These are phyloP conservation scores for Sebastes jordani DNA, from an alignment of 2,797 vertebrate species.

Conservation along the genomic window DNA sequence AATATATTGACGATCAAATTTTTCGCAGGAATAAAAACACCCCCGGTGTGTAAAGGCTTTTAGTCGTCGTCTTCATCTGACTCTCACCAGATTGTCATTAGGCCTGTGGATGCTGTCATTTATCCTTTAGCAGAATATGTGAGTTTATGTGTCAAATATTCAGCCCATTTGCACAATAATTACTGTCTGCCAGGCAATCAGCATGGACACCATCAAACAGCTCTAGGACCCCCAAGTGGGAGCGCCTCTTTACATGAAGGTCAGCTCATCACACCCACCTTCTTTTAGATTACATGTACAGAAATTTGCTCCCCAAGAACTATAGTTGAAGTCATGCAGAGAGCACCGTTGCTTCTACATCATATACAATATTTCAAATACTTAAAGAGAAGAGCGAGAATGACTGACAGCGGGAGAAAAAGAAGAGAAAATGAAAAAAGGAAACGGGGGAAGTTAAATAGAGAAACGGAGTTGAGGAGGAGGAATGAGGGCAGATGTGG, in stretches of 20 bases:
- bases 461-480: conserved; percentile 28
- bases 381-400: neutral
- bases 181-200: conserved; percentile 85
- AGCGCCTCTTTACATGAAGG: conserved; percentile 28
- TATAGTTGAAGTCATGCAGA: neutral
- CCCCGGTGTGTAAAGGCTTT: too few species aligned
- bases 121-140: conserved; percentile 78
- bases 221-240: conserved; percentile 24
- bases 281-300: conserved; percentile 3
- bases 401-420: conserved; percentile 30
- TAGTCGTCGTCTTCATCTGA: conserved; percentile 31
- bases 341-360: neutral
- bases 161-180: conserved; percentile 37
- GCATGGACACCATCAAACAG: conserved; percentile 82
- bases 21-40: too few species aligned
- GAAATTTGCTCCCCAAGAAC: neutral
- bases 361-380: neutral
- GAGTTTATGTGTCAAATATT: conserved; percentile 7
- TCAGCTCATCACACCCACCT: conserved; percentile 20
- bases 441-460: conserved; percentile 19
- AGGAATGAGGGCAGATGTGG: neutral
- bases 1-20: too few species aligned
- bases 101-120: conserved; percentile 79
- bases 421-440: neutral
- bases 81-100: conserved; percentile 90